Conservation (phyloP, 2,113 vertebrate species). For the Leptobrachium ailaonicum region DNA sequence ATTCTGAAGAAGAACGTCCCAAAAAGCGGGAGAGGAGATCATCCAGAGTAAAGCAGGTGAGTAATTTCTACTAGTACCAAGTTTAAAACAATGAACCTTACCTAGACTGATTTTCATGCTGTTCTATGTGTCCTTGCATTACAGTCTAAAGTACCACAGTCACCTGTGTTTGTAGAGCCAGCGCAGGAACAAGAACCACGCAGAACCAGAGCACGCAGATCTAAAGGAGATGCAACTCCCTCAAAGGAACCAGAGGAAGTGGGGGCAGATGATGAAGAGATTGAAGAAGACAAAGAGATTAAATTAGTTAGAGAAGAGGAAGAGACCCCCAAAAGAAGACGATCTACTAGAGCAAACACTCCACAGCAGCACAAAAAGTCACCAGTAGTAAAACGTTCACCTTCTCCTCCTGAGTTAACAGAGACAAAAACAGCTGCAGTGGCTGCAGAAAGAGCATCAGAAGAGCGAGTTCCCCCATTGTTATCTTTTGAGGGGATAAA, state of each 20-base stretch:
- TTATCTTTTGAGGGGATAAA: slow-evolving; percentile 17
- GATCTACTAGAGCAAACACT: slow-evolving; percentile 19
- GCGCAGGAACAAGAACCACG: slow-evolving; percentile 60
- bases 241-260: slow-evolving; percentile 52
- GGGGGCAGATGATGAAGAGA: slow-evolving; percentile 56
- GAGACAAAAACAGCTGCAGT: slow-evolving; percentile 28
- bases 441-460: slow-evolving; percentile 46
- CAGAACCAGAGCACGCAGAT: slow-evolving; percentile 58
- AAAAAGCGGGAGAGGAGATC: slow-evolving; percentile 62
- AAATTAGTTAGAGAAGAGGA: slow-evolving; percentile 47
- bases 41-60: slow-evolving; percentile 65
- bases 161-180: slow-evolving; percentile 53
- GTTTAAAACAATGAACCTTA: not conserved
- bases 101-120: not conserved
- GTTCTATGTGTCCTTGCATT: slow-evolving; percentile 15
- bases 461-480: slow-evolving; percentile 40
- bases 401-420: slow-evolving; percentile 18
- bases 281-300: slow-evolving; percentile 55
- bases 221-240: slow-evolving; percentile 58
- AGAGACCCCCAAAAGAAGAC: slow-evolving; percentile 22
- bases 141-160: slow-evolving; percentile 61
- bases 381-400: slow-evolving; percentile 2
- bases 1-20: slow-evolving; percentile 65
- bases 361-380: slow-evolving; percentile 51
- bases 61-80: not conserved